Base-by-base conservation (phyloP, 2,888 invertebrate species). In the Hirtodrosophila confusa region DNA sequence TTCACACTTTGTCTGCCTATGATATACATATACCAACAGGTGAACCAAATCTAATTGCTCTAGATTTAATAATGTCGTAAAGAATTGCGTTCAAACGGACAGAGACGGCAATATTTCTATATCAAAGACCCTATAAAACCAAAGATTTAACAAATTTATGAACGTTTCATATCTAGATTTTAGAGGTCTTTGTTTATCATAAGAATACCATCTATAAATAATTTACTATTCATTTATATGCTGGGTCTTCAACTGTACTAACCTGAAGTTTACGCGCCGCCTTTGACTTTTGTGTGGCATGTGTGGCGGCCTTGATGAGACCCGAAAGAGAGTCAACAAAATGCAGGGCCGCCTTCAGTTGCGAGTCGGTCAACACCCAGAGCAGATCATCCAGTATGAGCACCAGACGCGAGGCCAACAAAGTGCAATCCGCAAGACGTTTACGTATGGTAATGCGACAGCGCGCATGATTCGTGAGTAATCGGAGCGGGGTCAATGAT, bases 311-410 rank as follows among this genome's bases (percentile, higher is more conserved):
- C 79, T 96, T 95, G 41, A 98, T 96, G 0, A 98, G 93, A 29
- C 95, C 95, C 44, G 96, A 94, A 40, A 98, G 92, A 2, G 98
- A 97, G 86, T 96, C 96, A 41, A 97, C 94, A 91, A 98, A 97
- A 86, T 97, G 96, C 29, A 98, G 92, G 49, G 98, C 98, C 10
- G 99, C 98, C 83, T 98, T 96, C 39, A 99, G 92, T 91, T 99
- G 99, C 0, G 98, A 97, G 92, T 98, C 98, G 0, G 99, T 99
- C 65, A 99, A 92, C 40, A 99, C 98, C 99, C 99, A 99, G 31
- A 99, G 93, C 47, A 99, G 93, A 89, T 99, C 98, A 92, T 99
- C 99, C 75, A 99, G 94, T 79, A 99, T 96, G 54, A 99, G 93
- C 58, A 97, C 96, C 71, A 99, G 93, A 54, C 98, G 94, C 27